These are phyloP conservation scores for Samia ricini DNA, from an alignment of 1,140 invertebrate species.

Conservation along the genomic window DNA sequence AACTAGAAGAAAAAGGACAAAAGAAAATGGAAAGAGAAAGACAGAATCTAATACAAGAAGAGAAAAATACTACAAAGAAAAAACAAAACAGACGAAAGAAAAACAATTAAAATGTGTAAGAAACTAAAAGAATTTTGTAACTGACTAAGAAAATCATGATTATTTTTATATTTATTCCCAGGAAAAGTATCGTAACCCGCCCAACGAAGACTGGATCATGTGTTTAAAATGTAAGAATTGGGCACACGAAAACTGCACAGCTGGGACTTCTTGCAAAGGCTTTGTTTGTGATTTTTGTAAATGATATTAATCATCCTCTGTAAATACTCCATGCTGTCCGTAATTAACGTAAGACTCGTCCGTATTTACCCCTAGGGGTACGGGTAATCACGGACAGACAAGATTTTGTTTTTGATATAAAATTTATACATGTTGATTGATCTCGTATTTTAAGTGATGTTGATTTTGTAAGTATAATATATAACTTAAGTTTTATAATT, in stretches of 20 bases:
- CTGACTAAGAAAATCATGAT: constrained; percentile 25
- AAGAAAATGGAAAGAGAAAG: constrained; percentile 16
- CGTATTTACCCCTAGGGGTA: constrained; percentile 24
- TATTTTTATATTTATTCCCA: constrained; percentile 31
- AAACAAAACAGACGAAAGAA: no score
- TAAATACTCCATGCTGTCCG: constrained; percentile 31
- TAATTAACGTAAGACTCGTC: constrained; percentile 20
- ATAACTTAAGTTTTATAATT: constrained; percentile 16
- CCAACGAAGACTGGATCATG: constrained; percentile 31
- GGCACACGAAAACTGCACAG: constrained; percentile 20
- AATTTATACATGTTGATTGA: constrained; percentile 23
- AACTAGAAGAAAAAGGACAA: constrained; percentile 13
- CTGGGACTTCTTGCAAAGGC: constrained; percentile 20
- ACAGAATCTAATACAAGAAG: constrained; percentile 13
- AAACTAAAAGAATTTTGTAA: constrained; percentile 22
- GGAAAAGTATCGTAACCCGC: constrained; percentile 27
- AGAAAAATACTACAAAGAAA: constrained; percentile 13
- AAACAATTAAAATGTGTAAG: constrained; percentile 1
- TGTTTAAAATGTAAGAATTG: constrained; percentile 28
- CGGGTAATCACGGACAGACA: constrained; percentile 26
- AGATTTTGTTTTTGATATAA: constrained; percentile 27
- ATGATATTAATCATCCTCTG: constrained; percentile 21
- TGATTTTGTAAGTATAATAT: constrained; percentile 17
- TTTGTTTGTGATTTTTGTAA: constrained; percentile 17
- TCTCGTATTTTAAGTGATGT: constrained; percentile 19